These are phyloP conservation scores for Philypnodon macrostomus DNA, from an alignment of 2,797 vertebrate genomes.

Conservation along the genomic window DNA sequence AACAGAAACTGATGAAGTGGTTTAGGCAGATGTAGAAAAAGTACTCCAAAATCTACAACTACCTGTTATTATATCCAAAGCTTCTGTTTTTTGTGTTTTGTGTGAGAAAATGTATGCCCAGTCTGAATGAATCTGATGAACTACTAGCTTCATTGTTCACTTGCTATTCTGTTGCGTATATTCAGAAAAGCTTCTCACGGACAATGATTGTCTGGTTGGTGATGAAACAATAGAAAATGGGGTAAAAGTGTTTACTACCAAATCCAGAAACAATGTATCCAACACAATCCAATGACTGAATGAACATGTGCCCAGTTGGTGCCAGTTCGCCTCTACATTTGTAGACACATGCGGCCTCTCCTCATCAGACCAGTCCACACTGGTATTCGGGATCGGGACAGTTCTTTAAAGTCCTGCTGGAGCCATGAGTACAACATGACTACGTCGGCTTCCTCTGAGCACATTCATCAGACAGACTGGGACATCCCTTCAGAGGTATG, in stretches of 20 bases:
- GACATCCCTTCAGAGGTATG: conserved; percentile 29
- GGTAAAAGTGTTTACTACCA: neutral
- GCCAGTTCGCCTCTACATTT: conserved; percentile 45
- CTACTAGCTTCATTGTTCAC: too few species aligned
- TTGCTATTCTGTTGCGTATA: too few species aligned
- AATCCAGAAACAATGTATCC: neutral
- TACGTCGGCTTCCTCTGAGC: conserved; percentile 52
- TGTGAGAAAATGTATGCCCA: too few species aligned
- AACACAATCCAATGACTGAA: conserved; percentile 17
- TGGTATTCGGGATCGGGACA: conserved; percentile 62
- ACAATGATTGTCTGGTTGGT: too few species aligned
- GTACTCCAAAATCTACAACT: too few species aligned
- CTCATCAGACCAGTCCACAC: conserved; percentile 61
- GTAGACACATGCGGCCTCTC: too few species aligned
- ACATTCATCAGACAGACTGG: neutral
- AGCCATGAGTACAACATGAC: conserved; percentile 65
- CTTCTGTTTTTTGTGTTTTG: too few species aligned
- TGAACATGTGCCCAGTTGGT: conserved; percentile 19
- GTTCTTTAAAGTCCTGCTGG: conserved; percentile 67
- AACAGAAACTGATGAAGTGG: too few species aligned
- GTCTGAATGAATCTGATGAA: too few species aligned
- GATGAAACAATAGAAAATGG: neutral
- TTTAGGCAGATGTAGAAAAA: too few species aligned
- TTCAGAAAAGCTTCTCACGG: too few species aligned
- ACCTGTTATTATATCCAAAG: too few species aligned